Percentiles rank a stretch among this genome's conserved stretches.
Evolutionary conservation across 1,140 invertebrate genomes (phyloP).

Genomic region (Sipha flava): DNA sequence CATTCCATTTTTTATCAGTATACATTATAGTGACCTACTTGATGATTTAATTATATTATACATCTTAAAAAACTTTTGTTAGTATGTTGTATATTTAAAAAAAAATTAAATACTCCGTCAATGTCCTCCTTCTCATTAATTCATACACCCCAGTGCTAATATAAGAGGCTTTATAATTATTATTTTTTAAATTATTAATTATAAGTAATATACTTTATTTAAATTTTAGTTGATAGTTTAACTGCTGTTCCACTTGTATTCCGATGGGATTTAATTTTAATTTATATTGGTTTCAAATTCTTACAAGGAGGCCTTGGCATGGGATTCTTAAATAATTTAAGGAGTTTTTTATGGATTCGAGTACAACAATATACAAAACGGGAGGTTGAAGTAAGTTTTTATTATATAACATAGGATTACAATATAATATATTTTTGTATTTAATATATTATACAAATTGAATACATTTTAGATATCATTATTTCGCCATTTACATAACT

Average conservation of each 20-base stretch:
- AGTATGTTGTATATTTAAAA: too few relatives aligned
- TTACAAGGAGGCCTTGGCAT: slow-evolving; percentile 87
- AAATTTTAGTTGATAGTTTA: slow-evolving; percentile 62
- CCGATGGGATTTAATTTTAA: slow-evolving; percentile 80
- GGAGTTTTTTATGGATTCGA: slow-evolving; percentile 86
- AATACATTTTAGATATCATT: slow-evolving; percentile 53
- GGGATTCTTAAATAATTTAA: slow-evolving; percentile 84
- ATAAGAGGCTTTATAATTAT: too few relatives aligned
- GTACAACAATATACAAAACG: slow-evolving; percentile 92
- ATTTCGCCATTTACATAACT: slow-evolving; percentile 75
- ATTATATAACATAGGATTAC: too few relatives aligned
- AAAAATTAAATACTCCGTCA: too few relatives aligned
- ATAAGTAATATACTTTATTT: slow-evolving; percentile 40
- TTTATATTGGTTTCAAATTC: slow-evolving; percentile 81
- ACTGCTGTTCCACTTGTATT: slow-evolving; percentile 51
- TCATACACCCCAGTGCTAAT: too few relatives aligned
- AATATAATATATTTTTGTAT: too few relatives aligned
- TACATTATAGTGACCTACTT: too few relatives aligned
- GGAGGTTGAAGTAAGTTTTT: slow-evolving; percentile 64
- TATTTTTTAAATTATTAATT: background rate
- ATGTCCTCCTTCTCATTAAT: too few relatives aligned
- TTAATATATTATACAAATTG: background rate
- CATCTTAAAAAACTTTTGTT: too few relatives aligned
- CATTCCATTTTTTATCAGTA: too few relatives aligned
- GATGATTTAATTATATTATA: too few relatives aligned